phyloP scores from a whole-genome alignment of 2,888 invertebrate genomes.

The Machimus rusticus region DNA sequence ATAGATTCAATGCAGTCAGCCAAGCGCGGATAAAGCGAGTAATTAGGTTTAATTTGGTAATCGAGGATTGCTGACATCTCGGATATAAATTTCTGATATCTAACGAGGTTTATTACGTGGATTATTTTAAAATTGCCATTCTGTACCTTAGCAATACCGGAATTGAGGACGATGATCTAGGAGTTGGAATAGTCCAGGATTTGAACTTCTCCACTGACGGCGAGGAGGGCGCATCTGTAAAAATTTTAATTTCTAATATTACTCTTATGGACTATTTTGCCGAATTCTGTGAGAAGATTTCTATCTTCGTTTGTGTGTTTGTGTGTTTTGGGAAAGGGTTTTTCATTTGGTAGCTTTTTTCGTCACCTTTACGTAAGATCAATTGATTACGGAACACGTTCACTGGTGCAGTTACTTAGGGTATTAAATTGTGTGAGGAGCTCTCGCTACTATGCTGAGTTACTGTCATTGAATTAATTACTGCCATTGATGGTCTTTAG shows the following conservation, averaged over 20 bases:
- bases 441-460: slow-evolving; percentile 36
- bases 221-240: neutral
- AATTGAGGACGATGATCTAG: neutral
- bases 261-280: neutral
- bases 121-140: neutral
- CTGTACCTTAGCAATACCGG: slow-evolving; percentile 3
- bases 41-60: neutral
- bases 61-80: neutral
- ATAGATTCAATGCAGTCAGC: too few species aligned
- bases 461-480: slow-evolving; percentile 38
- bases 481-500: slow-evolving; percentile 11
- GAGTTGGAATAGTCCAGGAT: slow-evolving; percentile 21
- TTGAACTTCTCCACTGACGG: neutral
- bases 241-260: slow-evolving; percentile 1
- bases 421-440: slow-evolving; percentile 42
- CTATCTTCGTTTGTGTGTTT: too few species aligned
- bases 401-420: slow-evolving; percentile 35
- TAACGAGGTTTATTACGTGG: neutral
- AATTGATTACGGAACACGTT: slow-evolving; percentile 44
- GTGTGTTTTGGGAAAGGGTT: slow-evolving; percentile 14
- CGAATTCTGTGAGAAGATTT: neutral
- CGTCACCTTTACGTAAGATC: slow-evolving; percentile 16
- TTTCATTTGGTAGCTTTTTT: slow-evolving; percentile 9
- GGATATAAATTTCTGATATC: slow-evolving; percentile 5
- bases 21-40: too few species aligned